Percentiles rank a stretch among this genome's conserved stretches.
These are phyloP conservation scores for Podargus strigoides DNA, from an alignment of 2,797 vertebrate species.

Conservation along the genomic window DNA sequence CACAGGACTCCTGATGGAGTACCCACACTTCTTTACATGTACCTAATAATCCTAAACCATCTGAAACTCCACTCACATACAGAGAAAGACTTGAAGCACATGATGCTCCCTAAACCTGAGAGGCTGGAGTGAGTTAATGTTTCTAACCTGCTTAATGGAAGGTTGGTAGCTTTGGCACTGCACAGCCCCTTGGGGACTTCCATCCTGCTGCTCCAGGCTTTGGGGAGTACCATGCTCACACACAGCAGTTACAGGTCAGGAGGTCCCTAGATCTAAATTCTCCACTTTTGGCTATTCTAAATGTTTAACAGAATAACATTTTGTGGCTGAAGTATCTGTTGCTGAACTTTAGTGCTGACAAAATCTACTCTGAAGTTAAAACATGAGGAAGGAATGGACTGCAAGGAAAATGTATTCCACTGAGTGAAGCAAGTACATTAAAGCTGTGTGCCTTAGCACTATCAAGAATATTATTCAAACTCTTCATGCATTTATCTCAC, in stretches of 20 bases:
- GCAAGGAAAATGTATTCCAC: background rate
- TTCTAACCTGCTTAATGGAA: background rate
- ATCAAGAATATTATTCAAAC: background rate
- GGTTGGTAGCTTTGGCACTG: background rate
- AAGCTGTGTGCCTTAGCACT: background rate
- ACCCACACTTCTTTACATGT: background rate
- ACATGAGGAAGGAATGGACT: background rate
- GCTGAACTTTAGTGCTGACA: background rate
- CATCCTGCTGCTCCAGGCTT: background rate
- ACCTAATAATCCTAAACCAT: background rate
- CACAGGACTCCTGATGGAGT: background rate
- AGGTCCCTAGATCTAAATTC: background rate
- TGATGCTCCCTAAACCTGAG: background rate
- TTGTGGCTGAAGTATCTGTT: background rate
- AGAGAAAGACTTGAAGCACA: background rate
- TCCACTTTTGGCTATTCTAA: background rate
- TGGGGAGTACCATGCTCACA: background rate
- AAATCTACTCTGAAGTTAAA: background rate
- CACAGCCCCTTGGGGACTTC: background rate
- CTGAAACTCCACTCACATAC: background rate
- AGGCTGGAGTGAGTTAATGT: background rate
- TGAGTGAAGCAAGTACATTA: background rate
- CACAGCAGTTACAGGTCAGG: background rate
- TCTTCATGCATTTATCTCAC: background rate
- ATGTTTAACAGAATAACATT: background rate